Conservation (phyloP, 2,113 vertebrate genomes). For the Engraulis encrasicolus region DNA sequence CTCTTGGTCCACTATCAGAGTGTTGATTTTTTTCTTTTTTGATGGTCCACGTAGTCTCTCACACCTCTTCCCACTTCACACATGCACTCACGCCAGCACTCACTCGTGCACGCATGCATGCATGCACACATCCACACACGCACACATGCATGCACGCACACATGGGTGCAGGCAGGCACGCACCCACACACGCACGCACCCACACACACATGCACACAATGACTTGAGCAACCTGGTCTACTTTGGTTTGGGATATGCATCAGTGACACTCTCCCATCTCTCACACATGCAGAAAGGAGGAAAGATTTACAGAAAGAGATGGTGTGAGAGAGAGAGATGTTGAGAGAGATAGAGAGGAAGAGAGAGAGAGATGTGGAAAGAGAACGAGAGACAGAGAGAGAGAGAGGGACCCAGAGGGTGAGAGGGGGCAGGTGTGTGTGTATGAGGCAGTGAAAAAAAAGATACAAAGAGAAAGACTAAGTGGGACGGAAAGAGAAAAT, state of each 20-base stretch:
- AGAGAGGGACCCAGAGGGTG: background rate
- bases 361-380: background rate
- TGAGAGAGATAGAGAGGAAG: background rate
- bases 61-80: background rate
- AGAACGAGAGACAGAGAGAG: background rate
- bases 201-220: slow-evolving; percentile 41
- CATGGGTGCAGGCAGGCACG: too few relatives aligned
- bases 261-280: slow-evolving; percentile 47
- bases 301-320: background rate
- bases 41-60: slow-evolving; percentile 52
- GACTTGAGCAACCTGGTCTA: slow-evolving; percentile 46
- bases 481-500: background rate
- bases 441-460: too few relatives aligned
- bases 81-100: background rate
- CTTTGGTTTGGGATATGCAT: slow-evolving; percentile 53
- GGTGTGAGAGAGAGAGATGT: background rate
- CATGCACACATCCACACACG: too few relatives aligned
- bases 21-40: slow-evolving; percentile 54
- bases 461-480: background rate
- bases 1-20: slow-evolving; percentile 56
- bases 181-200: background rate
- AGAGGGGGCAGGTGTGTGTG: too few relatives aligned
- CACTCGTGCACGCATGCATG: too few relatives aligned
- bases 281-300: slow-evolving; percentile 45
- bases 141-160: too few relatives aligned